phyloP scores from a whole-genome alignment of 2,888 invertebrate genomes.

The Neria commutata region DNA sequence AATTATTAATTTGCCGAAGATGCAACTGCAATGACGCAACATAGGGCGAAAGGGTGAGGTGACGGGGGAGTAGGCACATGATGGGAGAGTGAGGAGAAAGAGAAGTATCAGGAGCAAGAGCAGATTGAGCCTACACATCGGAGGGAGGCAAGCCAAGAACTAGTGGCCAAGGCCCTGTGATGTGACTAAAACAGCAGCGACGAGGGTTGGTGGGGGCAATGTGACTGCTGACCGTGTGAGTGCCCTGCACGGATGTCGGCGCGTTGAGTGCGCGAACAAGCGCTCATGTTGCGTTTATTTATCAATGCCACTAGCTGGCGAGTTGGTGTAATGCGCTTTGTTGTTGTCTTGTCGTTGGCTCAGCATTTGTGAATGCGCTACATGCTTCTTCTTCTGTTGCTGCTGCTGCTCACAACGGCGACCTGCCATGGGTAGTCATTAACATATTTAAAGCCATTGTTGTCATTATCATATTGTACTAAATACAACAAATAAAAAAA shows the following conservation, averaged over 20 bases:
- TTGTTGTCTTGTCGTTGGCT: background rate
- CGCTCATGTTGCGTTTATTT: constrained; percentile 39
- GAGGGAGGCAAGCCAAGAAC: too few species aligned
- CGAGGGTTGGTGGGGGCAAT: background rate
- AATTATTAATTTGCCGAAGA: constrained; percentile 34
- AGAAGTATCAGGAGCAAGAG: too few species aligned
- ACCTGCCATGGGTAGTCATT: too few species aligned
- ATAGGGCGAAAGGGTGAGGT: constrained; percentile 5
- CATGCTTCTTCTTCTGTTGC: too few species aligned
- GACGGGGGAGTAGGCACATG: too few species aligned
- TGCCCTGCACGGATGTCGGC: constrained; percentile 24
- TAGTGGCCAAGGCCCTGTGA: background rate
- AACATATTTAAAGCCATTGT: too few species aligned
- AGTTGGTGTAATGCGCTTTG: background rate
- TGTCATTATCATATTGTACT: too few species aligned
- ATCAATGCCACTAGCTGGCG: constrained; percentile 35
- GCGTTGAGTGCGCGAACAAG: constrained; percentile 27
- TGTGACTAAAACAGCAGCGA: background rate
- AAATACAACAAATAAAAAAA: too few species aligned
- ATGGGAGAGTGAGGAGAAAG: too few species aligned
- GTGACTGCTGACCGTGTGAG: constrained; percentile 25
- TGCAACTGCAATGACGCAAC: constrained; percentile 20
- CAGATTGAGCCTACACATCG: too few species aligned
- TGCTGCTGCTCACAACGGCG: too few species aligned
- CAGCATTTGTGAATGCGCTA: too few species aligned